These are phyloP conservation scores for Pangasius djambal DNA, from an alignment of 2,797 vertebrate species.

Conservation along the genomic window DNA sequence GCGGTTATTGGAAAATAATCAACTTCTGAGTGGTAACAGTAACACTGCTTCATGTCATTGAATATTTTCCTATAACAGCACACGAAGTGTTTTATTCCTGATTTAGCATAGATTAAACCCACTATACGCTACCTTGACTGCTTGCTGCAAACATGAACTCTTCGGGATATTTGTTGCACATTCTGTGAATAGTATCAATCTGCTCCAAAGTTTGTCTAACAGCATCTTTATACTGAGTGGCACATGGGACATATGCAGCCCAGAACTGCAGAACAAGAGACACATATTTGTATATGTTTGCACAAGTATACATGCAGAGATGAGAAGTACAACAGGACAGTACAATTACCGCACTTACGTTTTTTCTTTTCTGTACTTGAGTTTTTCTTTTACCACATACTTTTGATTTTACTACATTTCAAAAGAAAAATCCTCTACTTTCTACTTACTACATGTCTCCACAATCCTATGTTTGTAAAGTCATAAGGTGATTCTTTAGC, in stretches of 20 bases:
- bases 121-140: conserved; percentile 66
- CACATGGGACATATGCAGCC: conserved; percentile 86
- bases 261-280: conserved; percentile 82
- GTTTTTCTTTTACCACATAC: neutral
- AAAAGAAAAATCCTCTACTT: neutral
- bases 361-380: neutral
- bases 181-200: conserved; percentile 88
- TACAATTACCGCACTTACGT: neutral
- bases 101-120: neutral
- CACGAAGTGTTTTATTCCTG: neutral
- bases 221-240: conserved; percentile 86
- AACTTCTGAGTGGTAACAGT: neutral
- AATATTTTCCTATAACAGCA: neutral
- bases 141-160: conserved; percentile 73
- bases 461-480: neutral
- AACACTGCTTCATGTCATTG: too few relatives aligned
- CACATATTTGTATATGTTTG: neutral
- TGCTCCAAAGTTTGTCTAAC: conserved; percentile 90
- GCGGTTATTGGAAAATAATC: neutral
- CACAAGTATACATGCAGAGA: neutral
- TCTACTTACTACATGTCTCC: neutral
- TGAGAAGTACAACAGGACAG: neutral
- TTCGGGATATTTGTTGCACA: conserved; percentile 83
- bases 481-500: neutral
- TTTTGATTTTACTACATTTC: neutral